A percentile compares a stretch with the other conserved stretches of the same genome.
Evolutionary conservation across 2,113 vertebrate species (phyloP).

Genomic region (Sakesphorus luctuosus): DNA sequence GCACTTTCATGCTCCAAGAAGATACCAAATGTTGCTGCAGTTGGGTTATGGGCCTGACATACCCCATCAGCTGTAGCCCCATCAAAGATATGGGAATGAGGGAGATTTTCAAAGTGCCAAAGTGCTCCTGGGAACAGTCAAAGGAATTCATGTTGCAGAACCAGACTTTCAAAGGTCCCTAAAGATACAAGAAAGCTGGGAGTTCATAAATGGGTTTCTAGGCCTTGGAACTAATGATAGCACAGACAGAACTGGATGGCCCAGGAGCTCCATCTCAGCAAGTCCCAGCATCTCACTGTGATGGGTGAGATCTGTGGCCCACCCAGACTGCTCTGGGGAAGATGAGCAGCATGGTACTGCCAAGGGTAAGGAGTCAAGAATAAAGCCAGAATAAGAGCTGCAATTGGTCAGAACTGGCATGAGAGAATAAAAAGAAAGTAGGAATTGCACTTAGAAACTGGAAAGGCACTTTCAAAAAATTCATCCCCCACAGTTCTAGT

Average conservation of each 20-base stretch:
- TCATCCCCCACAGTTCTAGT: background rate
- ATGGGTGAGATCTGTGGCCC: background rate
- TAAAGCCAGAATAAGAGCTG: background rate
- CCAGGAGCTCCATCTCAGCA: background rate
- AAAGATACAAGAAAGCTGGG: background rate
- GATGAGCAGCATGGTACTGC: background rate
- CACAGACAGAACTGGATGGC: background rate
- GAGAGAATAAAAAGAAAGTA: background rate
- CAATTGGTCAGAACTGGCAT: background rate
- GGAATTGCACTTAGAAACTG: background rate
- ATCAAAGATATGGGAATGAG: background rate
- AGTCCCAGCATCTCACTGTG: background rate
- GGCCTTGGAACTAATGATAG: background rate
- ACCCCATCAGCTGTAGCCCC: background rate
- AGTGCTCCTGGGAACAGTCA: accelerated
- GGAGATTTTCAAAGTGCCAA: background rate
- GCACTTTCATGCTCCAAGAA: background rate
- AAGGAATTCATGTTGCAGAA: background rate
- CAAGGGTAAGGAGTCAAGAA: background rate
- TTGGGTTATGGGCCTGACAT: background rate
- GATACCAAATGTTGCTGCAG: too few relatives aligned
- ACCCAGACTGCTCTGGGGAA: background rate
- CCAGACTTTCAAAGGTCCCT: background rate
- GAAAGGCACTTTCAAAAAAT: background rate
- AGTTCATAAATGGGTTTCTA: background rate